Evolutionary conservation across 2,888 invertebrate species (phyloP).

Genomic region (Dasysyrphus tricinctus): DNA sequence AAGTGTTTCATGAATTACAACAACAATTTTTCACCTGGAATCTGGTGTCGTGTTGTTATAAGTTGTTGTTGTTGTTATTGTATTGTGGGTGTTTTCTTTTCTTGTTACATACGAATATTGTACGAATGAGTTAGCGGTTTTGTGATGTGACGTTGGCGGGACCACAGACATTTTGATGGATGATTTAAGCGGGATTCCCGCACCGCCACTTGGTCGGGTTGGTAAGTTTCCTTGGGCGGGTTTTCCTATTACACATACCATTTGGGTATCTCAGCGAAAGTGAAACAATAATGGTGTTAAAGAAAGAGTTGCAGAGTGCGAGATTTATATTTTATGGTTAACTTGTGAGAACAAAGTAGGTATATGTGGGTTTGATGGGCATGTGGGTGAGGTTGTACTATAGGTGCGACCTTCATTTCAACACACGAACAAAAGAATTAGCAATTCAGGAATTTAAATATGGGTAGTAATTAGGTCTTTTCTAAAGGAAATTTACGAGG

Average conservation of each 20-base stretch:
- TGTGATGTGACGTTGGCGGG: conserved; percentile 64
- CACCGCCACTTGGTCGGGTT: conserved; percentile 53
- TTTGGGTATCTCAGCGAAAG: conserved; percentile 47
- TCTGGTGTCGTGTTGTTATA: conserved; percentile 64
- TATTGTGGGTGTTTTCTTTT: conserved; percentile 38
- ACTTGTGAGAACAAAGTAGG: not conserved
- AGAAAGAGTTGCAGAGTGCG: not conserved
- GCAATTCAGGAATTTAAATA: conserved; percentile 13
- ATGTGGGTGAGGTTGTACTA: conserved; percentile 23
- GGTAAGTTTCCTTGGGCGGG: conserved; percentile 49
- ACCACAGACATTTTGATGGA: conserved; percentile 73
- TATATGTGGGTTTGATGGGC: not conserved
- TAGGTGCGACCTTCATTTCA: conserved; percentile 50
- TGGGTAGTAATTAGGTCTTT: conserved; percentile 5
- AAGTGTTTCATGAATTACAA: conserved; percentile 81
- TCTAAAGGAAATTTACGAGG: conserved; percentile 12
- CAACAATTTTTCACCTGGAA: conserved; percentile 81
- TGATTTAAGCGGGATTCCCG: conserved; percentile 73
- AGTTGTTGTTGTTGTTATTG: conserved; percentile 48
- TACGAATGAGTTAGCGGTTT: conserved; percentile 35
- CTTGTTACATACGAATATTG: conserved; percentile 11
- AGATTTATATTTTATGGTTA: conserved; percentile 40
- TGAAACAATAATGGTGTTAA: not conserved
- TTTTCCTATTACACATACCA: conserved; percentile 1
- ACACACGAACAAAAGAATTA: conserved; percentile 11